These are phyloP conservation scores for Bembecia ichneumoniformis DNA, from an alignment of 2,888 invertebrate genomes.

Conservation along the genomic window DNA sequence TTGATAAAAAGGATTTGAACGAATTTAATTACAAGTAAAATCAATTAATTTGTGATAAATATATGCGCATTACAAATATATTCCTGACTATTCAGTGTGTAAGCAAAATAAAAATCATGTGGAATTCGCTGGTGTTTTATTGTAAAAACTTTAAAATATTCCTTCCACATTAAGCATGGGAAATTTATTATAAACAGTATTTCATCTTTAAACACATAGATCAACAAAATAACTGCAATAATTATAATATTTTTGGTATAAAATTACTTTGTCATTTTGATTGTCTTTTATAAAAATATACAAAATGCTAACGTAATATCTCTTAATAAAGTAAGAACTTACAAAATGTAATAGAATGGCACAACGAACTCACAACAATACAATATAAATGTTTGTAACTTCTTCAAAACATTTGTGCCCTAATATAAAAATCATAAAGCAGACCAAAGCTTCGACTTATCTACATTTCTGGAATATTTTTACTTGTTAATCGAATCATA, in stretches of 20 bases:
- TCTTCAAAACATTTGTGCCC: conserved; percentile 24
- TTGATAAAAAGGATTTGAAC: conserved; percentile 64
- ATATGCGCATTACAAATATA: conserved; percentile 39
- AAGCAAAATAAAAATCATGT: conserved; percentile 46
- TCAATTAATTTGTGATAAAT: conserved; percentile 47
- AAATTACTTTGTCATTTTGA: conserved; percentile 35
- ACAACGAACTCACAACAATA: conserved; percentile 53
- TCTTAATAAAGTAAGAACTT: neutral
- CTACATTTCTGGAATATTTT: conserved; percentile 26
- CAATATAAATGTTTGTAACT: neutral
- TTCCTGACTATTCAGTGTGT: conserved; percentile 56
- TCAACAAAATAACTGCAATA: conserved; percentile 24
- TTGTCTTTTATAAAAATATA: conserved; percentile 55
- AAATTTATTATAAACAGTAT: conserved; percentile 13
- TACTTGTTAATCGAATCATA: neutral
- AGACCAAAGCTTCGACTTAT: conserved; percentile 37
- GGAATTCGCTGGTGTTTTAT: neutral
- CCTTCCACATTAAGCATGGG: conserved; percentile 24
- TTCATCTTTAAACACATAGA: neutral
- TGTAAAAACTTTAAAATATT: conserved; percentile 29
- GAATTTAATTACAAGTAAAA: conserved; percentile 52
- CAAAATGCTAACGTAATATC: conserved; percentile 23
- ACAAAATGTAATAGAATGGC: conserved; percentile 39
- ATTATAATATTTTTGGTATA: conserved; percentile 50
- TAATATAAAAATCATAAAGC: conserved; percentile 32